Evolutionary conservation across 2,888 invertebrate species (phyloP).

Genomic region (Megalurothrips usitatus): DNA sequence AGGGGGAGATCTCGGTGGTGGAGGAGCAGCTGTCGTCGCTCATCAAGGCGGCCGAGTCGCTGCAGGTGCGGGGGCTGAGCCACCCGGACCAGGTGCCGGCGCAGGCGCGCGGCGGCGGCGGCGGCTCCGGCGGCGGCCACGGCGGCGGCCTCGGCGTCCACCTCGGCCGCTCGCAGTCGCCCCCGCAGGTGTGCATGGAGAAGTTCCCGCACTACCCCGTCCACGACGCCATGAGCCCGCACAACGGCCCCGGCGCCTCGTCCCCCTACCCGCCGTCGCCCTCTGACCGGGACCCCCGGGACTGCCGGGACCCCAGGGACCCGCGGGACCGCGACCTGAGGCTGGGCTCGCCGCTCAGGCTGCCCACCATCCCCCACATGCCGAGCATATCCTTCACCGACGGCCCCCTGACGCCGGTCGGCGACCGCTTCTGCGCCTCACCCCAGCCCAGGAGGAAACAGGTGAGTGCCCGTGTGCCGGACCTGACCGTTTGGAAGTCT

Average conservation of each 20-base stretch:
- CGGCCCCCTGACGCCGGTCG: slow-evolving; percentile 39
- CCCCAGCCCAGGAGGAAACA: slow-evolving; percentile 79
- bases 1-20: slow-evolving; percentile 83
- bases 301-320: too few relatives aligned
- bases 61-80: slow-evolving; percentile 76
- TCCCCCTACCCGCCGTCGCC: slow-evolving; percentile 34
- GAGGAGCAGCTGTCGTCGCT: slow-evolving; percentile 78
- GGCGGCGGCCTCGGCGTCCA: slow-evolving; percentile 48
- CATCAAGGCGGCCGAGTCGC: slow-evolving; percentile 80
- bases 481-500: not conserved
- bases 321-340: slow-evolving; percentile 50
- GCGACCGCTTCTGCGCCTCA: slow-evolving; percentile 55
- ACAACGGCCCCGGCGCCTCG: slow-evolving; percentile 33
- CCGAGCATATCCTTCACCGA: slow-evolving; percentile 50
- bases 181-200: slow-evolving; percentile 33
- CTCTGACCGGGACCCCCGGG: slow-evolving; percentile 33
- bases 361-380: slow-evolving; percentile 48
- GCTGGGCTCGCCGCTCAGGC: slow-evolving; percentile 42
- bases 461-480: slow-evolving; percentile 38
- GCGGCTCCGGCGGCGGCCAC: slow-evolving; percentile 47
- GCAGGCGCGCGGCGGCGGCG: slow-evolving; percentile 40
- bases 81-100: slow-evolving; percentile 49
- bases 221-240: slow-evolving; percentile 34
- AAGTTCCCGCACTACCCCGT: slow-evolving; percentile 37
- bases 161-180: slow-evolving; percentile 43